phyloP scores from a whole-genome alignment of 2,888 invertebrate genomes.

The Hypolimnas misippus region DNA sequence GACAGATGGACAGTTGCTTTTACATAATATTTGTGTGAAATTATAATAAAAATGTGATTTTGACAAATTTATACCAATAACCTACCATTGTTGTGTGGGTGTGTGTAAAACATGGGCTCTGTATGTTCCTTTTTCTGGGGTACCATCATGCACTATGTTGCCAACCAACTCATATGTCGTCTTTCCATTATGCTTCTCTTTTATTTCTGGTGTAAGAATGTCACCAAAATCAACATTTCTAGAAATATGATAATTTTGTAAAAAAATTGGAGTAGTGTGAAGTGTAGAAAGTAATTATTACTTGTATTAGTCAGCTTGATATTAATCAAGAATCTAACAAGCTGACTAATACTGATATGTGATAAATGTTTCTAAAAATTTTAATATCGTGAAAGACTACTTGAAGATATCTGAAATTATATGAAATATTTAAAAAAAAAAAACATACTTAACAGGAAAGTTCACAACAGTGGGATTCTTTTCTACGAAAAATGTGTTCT shows the following conservation, averaged over 20 bases:
- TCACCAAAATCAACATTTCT: slow-evolving; percentile 99
- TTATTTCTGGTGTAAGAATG: slow-evolving; percentile 93
- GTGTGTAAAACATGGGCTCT: slow-evolving; percentile 96
- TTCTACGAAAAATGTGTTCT: slow-evolving; percentile 99
- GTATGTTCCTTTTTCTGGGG: slow-evolving; percentile 97
- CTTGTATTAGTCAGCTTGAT: no score
- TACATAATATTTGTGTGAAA: no score
- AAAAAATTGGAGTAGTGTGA: no score
- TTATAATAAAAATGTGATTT: no score
- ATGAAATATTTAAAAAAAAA: no score
- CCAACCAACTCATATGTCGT: slow-evolving; percentile 99
- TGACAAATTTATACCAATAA: no score
- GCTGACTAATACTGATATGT: no score
- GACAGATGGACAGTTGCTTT: no score
- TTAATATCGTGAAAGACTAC: no score
- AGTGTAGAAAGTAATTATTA: no score
- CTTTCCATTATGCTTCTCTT: slow-evolving; percentile 88
- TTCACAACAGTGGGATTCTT: slow-evolving; percentile 99
- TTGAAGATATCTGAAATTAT: neutral
- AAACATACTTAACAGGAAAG: slow-evolving; percentile 99
- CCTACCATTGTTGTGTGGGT: slow-evolving; percentile 91
- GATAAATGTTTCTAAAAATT: no score
- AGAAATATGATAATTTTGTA: slow-evolving; percentile 27
- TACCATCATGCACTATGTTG: slow-evolving; percentile 99
- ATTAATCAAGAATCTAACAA: no score